These are phyloP conservation scores for Dryobota labecula DNA, from an alignment of 2,888 invertebrate species.

Conservation along the genomic window DNA sequence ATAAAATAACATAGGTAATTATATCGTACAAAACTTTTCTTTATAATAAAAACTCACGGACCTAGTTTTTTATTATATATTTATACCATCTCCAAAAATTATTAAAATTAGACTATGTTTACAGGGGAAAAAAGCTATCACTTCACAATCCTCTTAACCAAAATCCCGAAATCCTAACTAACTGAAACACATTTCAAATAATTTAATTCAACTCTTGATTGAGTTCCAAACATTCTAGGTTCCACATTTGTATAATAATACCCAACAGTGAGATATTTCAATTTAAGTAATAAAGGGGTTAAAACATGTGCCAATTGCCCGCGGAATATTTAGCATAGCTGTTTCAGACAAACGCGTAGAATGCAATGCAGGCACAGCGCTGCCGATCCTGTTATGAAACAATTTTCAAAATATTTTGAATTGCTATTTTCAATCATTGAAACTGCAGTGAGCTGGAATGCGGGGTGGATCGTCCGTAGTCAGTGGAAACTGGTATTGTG, in stretches of 20 bases:
- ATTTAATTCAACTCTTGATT: conserved; percentile 17
- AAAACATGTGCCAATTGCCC: conserved; percentile 77
- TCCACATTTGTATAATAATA: conserved; percentile 19
- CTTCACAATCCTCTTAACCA: no score
- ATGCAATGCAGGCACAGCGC: conserved; percentile 80
- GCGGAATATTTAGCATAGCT: conserved; percentile 84
- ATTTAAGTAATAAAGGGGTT: conserved; percentile 67
- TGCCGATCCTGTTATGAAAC: conserved; percentile 86
- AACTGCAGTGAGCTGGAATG: conserved; percentile 87
- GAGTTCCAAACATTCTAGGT: conserved; percentile 19
- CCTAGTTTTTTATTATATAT: no score
- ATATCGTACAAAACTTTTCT: no score
- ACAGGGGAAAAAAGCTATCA: no score
- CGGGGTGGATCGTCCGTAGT: conserved; percentile 79
- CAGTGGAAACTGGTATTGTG: conserved; percentile 73
- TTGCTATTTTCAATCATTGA: conserved; percentile 90
- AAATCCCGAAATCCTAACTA: conserved; percentile 1
- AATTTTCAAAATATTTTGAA: conserved; percentile 91
- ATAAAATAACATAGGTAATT: no score
- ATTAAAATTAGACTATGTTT: no score
- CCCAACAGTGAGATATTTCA: conserved; percentile 35
- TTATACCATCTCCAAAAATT: no score
- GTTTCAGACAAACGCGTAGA: conserved; percentile 78
- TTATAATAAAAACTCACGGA: no score
- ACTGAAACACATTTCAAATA: background rate